Percentiles rank a stretch among this genome's conserved stretches.
phyloP scores from a whole-genome alignment of 2,113 vertebrate genomes.

The Amia ocellicauda region DNA sequence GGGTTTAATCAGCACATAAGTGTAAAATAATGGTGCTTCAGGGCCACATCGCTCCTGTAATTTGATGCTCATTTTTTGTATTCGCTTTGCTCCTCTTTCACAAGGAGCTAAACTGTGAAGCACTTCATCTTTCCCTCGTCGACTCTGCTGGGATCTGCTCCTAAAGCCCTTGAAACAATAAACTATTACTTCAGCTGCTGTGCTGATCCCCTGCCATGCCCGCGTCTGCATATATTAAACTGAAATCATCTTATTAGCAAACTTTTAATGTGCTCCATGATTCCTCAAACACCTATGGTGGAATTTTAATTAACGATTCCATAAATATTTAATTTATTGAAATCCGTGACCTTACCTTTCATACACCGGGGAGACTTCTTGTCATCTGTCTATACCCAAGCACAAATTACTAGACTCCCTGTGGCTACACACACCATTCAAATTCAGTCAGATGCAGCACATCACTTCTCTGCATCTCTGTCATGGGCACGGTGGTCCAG shows the following conservation, averaged over 20 bases:
- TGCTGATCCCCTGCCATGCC: conserved; percentile 46
- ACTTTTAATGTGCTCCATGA: conserved; percentile 49
- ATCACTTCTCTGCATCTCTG: too few relatives aligned
- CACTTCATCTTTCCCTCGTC: conserved; percentile 5
- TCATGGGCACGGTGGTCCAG: too few relatives aligned
- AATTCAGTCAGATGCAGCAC: too few relatives aligned
- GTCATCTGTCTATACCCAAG: neutral
- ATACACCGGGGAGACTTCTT: conserved; percentile 32
- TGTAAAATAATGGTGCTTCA: conserved; percentile 29
- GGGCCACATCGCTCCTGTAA: conserved; percentile 27
- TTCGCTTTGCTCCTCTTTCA: conserved; percentile 13
- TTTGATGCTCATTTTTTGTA: neutral
- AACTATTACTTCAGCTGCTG: conserved; percentile 37
- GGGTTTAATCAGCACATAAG: conserved; percentile 26
- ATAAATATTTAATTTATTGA: conserved; percentile 57
- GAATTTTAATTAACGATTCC: conserved; percentile 61
- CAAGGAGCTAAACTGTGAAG: conserved; percentile 10
- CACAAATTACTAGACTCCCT: too few relatives aligned
- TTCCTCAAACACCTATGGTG: conserved; percentile 39
- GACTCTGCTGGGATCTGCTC: conserved; percentile 10
- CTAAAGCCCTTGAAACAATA: conserved; percentile 51
- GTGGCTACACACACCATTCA: too few relatives aligned
- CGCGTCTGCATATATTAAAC: conserved; percentile 55
- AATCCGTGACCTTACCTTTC: conserved; percentile 44
- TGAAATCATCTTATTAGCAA: conserved; percentile 68